Conservation (phyloP, 2,797 vertebrate species). For the Enteromius argenteus region DNA sequence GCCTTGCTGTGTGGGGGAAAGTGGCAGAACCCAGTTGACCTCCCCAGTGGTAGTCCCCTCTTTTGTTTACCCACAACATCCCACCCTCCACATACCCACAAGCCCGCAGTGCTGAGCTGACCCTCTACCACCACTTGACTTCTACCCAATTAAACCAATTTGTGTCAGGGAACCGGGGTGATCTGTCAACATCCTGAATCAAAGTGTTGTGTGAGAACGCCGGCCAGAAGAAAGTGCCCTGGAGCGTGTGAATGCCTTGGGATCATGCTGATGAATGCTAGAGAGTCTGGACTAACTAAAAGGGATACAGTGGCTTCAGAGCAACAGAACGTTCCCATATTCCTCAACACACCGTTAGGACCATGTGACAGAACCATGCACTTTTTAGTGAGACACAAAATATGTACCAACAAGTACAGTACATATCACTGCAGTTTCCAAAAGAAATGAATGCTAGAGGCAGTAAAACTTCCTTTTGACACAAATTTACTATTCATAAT, state of each 20-base stretch:
- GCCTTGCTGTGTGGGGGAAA: constrained; percentile 38
- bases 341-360: constrained; percentile 28
- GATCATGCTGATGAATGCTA: constrained; percentile 51
- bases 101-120: constrained; percentile 47
- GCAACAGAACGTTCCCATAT: constrained; percentile 41
- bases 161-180: constrained; percentile 58
- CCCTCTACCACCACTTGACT: constrained; percentile 54
- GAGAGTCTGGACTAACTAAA: constrained; percentile 40
- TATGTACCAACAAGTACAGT: no score
- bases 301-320: constrained; percentile 40
- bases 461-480: no score
- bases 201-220: constrained; percentile 47
- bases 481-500: no score
- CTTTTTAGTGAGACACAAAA: no score
- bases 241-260: constrained; percentile 49
- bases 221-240: constrained; percentile 39
- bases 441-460: no score
- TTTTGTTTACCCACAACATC: constrained; percentile 60
- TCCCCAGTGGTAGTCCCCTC: constrained; percentile 46
- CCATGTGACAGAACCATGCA: constrained; percentile 21
- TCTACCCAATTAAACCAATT: constrained; percentile 67
- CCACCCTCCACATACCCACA: constrained; percentile 47
- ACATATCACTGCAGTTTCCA: no score
- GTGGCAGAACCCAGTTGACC: constrained; percentile 51
- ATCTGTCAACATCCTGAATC: constrained; percentile 61